Percentiles rank a stretch among this genome's conserved stretches.
Evolutionary conservation across 2,797 vertebrate genomes (phyloP).

Genomic region (Ceyx erithaca): DNA sequence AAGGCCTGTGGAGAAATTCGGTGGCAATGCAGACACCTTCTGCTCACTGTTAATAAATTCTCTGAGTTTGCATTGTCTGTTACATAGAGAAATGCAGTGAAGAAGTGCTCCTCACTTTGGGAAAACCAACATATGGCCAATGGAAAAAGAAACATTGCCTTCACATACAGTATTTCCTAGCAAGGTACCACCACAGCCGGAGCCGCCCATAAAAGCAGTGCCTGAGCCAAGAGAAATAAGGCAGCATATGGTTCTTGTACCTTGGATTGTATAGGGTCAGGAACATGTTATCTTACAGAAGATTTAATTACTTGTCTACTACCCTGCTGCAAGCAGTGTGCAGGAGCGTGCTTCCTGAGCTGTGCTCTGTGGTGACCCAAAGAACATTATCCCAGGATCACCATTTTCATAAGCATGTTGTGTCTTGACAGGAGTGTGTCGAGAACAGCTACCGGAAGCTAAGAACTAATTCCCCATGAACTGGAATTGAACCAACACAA

Average conservation of each 20-base stretch:
- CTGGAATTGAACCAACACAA: not conserved
- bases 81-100: not conserved
- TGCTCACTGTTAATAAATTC: not conserved
- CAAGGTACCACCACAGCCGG: not conserved
- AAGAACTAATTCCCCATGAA: not conserved
- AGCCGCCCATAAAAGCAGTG: not conserved
- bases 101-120: not conserved
- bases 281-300: not conserved
- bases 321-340: not conserved
- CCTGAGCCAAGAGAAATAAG: conserved; percentile 13
- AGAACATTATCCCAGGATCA: not conserved
- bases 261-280: not conserved
- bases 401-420: not conserved
- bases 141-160: not conserved
- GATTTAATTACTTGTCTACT: conserved; percentile 36
- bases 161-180: not conserved
- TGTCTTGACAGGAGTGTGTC: not conserved
- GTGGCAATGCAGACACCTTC: not conserved
- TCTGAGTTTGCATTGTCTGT: not conserved
- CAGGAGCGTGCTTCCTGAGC: not conserved
- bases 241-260: not conserved
- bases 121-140: not conserved
- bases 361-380: not conserved
- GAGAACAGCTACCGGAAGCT: not conserved
- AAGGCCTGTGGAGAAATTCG: not conserved